phyloP scores from a whole-genome alignment of 1,140 invertebrate genomes.

The Coenobita brevimanus region DNA sequence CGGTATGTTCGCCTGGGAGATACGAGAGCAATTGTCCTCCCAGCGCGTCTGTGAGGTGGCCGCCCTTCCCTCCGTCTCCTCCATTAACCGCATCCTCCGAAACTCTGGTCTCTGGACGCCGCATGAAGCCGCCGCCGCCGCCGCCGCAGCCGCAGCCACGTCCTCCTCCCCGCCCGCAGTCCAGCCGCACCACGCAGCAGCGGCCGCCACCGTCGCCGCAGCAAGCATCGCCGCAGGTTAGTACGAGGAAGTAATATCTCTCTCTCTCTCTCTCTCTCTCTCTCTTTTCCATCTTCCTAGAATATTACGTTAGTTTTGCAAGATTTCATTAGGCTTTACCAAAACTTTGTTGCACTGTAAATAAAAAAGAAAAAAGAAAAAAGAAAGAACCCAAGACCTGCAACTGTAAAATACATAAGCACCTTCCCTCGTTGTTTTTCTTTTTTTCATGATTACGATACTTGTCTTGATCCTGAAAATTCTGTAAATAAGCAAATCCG shows the following conservation, averaged over 20 bases:
- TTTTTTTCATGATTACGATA: too few relatives aligned
- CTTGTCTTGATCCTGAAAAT: too few relatives aligned
- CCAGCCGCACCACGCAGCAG: slow-evolving; percentile 75
- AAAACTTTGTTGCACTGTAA: too few relatives aligned
- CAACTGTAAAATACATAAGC: too few relatives aligned
- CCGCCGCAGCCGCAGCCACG: slow-evolving; percentile 74
- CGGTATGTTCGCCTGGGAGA: slow-evolving; percentile 95
- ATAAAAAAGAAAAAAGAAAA: not conserved
- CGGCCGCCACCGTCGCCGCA: slow-evolving; percentile 70
- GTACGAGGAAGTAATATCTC: not conserved
- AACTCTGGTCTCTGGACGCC: slow-evolving; percentile 78
- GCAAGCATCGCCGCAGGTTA: slow-evolving; percentile 27
- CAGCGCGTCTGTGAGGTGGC: slow-evolving; percentile 85
- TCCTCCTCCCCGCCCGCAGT: slow-evolving; percentile 23
- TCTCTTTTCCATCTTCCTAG: not conserved
- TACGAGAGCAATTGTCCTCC: slow-evolving; percentile 87
- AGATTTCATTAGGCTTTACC: not conserved
- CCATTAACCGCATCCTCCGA: slow-evolving; percentile 93
- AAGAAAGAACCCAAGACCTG: not conserved
- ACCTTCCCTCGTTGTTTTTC: too few relatives aligned
- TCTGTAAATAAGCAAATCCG: too few relatives aligned
- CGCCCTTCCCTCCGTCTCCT: slow-evolving; percentile 91
- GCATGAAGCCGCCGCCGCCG: slow-evolving; percentile 79
- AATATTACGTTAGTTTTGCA: not conserved
- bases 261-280: slow-evolving; percentile 15